Evolutionary conservation across 2,888 invertebrate species (phyloP), one percentile per base, ranked within the genome.

Genomic region (Netelia fuscicornis): DNA sequence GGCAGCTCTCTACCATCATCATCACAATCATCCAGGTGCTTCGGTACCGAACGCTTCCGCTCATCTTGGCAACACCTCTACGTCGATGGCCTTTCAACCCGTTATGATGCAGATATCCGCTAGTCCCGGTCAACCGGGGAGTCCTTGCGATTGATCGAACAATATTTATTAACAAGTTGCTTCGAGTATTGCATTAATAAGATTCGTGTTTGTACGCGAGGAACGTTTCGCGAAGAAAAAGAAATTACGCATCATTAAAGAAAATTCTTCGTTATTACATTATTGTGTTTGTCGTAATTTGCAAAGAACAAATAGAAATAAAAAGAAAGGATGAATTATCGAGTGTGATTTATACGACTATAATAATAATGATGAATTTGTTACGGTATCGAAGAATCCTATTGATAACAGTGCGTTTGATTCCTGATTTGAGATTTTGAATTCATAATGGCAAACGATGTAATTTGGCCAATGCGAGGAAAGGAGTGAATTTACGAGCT

Each of bases 1-100:
- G 62, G 91, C 93, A 70, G 90, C 92, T 2, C 88, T 93, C 9
- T 92, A 93, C 84, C 93, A 93, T 81, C 93, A 92, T 83, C 93
- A 92, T 81, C 93, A 93, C 85, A 91, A 93, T 81, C 90, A 92
- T 86, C 87, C 88, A 9, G 78, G 81, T 54, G 80, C 75, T 8
- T 81, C 81, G 60, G 81, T 86, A 78, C 81, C 88, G 37, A 88
- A 89, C 75, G 76, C 89, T 25, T 71, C 87, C n/a, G 67, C 60
- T 42, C 65, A 76, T 25, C 81, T 85, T 68, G 88, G 88, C 13
- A 87, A 88, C 70, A 86, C 83, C 30, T 87, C 91, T 48, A 84
- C 89, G 65, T 87, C 90, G 2, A 87, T 90, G 76, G 78, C 89
- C 65, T 89, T 88, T 30, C 90, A 90, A 76, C 86, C 89, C 20